Conservation (phyloP, 2,113 vertebrate genomes). For the Chaenogobius annularis region DNA sequence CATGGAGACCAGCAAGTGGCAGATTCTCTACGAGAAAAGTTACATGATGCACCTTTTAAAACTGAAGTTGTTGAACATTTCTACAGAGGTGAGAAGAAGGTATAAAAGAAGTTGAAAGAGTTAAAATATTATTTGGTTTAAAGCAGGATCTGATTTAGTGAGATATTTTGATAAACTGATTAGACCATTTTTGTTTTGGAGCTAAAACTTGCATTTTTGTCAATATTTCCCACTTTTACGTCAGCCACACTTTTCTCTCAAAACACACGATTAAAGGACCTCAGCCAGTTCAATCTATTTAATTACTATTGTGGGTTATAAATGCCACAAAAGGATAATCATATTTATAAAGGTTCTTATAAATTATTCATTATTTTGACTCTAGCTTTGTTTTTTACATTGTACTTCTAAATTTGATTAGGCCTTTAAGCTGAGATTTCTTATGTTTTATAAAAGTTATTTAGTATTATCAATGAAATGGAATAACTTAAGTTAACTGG, state of each 20-base stretch:
- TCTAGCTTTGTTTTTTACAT: not conserved
- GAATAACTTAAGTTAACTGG: not conserved
- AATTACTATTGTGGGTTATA: not conserved
- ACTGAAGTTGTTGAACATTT: not conserved
- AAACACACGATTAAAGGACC: no score
- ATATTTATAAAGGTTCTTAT: not conserved
- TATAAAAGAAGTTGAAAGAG: no score
- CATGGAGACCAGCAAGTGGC: not conserved
- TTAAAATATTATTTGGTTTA: no score
- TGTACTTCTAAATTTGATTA: not conserved
- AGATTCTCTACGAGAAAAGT: not conserved
- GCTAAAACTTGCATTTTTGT: no score
- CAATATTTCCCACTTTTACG: no score
- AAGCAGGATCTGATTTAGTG: no score
- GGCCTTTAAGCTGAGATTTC: not conserved
- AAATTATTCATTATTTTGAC: not conserved
- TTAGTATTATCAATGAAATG: not conserved
- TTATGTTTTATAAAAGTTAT: not conserved
- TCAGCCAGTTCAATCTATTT: not conserved
- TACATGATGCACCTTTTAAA: not conserved
- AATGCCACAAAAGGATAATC: not conserved
- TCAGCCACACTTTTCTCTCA: no score
- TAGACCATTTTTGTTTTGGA: no score
- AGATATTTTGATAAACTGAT: no score
- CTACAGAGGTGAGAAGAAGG: no score